phyloP scores from a whole-genome alignment of 2,888 invertebrate species.

The Polymixis flavicincta region DNA sequence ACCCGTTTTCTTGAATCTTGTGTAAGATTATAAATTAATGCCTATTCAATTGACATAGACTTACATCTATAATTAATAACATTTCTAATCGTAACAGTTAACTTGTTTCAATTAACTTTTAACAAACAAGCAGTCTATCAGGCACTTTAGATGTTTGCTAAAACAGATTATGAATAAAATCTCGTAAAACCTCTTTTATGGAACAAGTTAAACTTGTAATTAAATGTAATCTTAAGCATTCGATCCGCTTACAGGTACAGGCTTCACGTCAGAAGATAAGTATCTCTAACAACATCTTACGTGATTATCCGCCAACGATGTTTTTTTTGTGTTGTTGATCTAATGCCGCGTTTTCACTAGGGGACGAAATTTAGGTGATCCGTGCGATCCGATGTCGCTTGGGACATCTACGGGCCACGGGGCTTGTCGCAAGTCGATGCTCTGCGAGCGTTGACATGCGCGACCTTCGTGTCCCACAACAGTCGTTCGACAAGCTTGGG shows the following conservation, averaged over 20 bases:
- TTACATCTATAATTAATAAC: conserved; percentile 15
- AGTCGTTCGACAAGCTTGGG: too few species aligned
- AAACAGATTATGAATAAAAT: conserved; percentile 39
- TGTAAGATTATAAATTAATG: conserved; percentile 12
- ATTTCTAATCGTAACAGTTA: conserved; percentile 16
- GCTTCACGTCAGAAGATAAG: conserved; percentile 34
- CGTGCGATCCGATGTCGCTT: too few species aligned
- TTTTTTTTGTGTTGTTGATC: background rate
- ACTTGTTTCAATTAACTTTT: conserved; percentile 25
- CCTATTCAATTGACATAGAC: background rate
- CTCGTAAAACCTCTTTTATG: conserved; percentile 36
- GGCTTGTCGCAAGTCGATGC: too few species aligned
- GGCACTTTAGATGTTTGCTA: conserved; percentile 21
- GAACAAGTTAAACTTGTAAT: conserved; percentile 39
- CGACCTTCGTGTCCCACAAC: too few species aligned
- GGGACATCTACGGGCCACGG: too few species aligned
- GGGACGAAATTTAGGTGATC: too few species aligned
- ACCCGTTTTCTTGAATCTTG: background rate
- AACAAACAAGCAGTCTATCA: conserved; percentile 17
- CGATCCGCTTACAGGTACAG: conserved; percentile 43
- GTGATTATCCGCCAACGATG: conserved; percentile 3
- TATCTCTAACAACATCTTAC: conserved; percentile 17
- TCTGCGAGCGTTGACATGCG: too few species aligned
- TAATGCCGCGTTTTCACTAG: too few species aligned
- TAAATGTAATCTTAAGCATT: conserved; percentile 42